Evolutionary conservation across 2,113 vertebrate genomes (phyloP).

Genomic region (Trichechus manatus): DNA sequence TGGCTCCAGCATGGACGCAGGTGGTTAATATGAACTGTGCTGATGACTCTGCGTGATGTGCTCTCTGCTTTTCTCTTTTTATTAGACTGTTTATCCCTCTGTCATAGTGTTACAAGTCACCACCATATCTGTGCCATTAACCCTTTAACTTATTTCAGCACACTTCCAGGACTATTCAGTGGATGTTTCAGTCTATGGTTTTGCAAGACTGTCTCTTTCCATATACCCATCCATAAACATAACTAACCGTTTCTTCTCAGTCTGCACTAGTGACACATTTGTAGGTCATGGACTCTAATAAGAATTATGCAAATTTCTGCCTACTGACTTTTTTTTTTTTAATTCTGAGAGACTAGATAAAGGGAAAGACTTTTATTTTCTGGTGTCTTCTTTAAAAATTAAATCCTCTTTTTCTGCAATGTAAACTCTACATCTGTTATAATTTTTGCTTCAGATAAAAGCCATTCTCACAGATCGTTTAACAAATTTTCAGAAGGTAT

Average conservation of each 20-base stretch:
- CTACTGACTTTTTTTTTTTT: constrained; percentile 14
- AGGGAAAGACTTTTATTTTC: constrained; percentile 4
- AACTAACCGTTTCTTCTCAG: not conserved
- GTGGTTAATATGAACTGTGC: not conserved
- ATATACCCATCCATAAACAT: not conserved
- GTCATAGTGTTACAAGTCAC: not conserved
- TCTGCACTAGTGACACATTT: constrained; percentile 14
- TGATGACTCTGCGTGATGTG: not conserved
- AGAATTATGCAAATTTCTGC: not conserved
- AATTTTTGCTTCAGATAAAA: constrained; percentile 4
- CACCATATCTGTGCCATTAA: not conserved
- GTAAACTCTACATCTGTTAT: not conserved
- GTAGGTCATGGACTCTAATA: not conserved
- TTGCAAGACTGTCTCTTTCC: not conserved
- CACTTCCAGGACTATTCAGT: constrained; percentile 6
- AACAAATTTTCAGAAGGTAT: constrained; percentile 16
- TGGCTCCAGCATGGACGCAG: not conserved
- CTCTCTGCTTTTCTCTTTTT: not conserved
- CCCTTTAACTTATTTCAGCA: constrained; percentile 15
- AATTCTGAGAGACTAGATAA: not conserved
- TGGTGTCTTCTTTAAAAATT: constrained; percentile 6
- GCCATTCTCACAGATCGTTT: not conserved
- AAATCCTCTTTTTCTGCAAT: not conserved
- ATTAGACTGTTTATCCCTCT: not conserved
- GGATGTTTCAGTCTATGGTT: not conserved